Conservation (phyloP, 2,113 vertebrate species). For the Scolopax mira region DNA sequence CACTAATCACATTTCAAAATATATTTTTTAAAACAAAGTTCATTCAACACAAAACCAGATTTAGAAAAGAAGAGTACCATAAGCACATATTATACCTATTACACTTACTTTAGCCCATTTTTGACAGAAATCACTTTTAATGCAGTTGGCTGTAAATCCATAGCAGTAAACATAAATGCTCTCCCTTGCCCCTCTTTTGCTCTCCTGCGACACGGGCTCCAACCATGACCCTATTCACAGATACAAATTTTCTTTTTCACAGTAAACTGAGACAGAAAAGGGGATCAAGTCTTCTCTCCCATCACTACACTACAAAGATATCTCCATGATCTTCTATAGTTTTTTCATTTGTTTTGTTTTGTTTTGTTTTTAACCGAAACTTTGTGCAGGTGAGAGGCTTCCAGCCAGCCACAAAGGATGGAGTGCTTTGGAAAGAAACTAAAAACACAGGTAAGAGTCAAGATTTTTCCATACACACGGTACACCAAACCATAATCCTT, state of each 20-base stretch:
- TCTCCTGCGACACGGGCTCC: neutral
- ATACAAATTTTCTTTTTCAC: neutral
- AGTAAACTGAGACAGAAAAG: neutral
- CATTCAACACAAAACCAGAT: constrained; percentile 59
- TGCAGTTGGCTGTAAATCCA: neutral
- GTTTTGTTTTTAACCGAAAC: neutral
- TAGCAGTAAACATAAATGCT: neutral
- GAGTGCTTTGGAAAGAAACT: neutral
- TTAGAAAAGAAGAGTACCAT: constrained; percentile 19
- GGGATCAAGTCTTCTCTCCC: neutral
- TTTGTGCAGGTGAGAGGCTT: neutral
- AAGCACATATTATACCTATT: neutral
- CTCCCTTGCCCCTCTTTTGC: neutral
- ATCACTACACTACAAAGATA: neutral
- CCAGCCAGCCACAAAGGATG: neutral
- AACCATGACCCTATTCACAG: neutral
- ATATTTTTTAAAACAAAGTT: constrained; percentile 64
- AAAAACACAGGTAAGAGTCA: neutral
- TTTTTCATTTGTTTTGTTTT: neutral
- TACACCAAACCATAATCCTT: neutral
- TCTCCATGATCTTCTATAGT: neutral
- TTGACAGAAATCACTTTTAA: neutral
- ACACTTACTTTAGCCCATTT: neutral
- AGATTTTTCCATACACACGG: neutral
- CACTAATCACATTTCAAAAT: constrained; percentile 79